Conservation (phyloP, 2,888 invertebrate genomes). For the Arge pagana region DNA sequence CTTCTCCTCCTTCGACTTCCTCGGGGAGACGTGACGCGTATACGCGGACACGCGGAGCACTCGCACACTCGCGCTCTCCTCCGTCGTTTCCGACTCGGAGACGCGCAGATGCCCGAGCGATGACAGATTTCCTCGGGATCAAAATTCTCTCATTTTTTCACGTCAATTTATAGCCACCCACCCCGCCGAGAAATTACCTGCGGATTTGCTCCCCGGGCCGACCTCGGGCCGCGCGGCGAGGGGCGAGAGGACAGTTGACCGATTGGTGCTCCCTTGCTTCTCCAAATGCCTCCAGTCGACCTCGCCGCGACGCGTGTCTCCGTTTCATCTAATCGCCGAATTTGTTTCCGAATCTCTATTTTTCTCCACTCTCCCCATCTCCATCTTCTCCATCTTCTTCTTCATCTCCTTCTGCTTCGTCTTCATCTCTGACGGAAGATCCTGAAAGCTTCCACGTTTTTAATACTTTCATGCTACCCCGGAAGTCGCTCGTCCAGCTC, state of each 20-base stretch:
- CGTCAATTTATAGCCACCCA: conserved; percentile 18
- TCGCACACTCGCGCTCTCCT: background rate
- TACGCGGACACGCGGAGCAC: background rate
- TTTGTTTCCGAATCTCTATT: too few relatives aligned
- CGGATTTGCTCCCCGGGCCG: conserved; percentile 20
- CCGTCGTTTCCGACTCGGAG: background rate
- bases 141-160: conserved; percentile 25
- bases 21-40: too few relatives aligned
- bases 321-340: too few relatives aligned
- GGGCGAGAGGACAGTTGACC: conserved; percentile 2
- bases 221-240: conserved; percentile 8
- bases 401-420: too few relatives aligned
- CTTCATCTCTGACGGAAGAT: too few relatives aligned
- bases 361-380: background rate
- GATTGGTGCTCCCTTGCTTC: conserved; percentile 16
- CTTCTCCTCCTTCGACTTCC: conserved; percentile 25
- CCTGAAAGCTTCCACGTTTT: too few relatives aligned
- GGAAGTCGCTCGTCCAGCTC: too few relatives aligned
- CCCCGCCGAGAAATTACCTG: conserved; percentile 10
- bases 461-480: too few relatives aligned
- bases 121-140: conserved; percentile 26
- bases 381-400: background rate
- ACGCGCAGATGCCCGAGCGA: conserved; percentile 7
- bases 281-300: conserved; percentile 5
- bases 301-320: too few relatives aligned